Evolutionary conservation across 2,797 vertebrate genomes (phyloP).

Genomic region (Knipowitschia caucasica): DNA sequence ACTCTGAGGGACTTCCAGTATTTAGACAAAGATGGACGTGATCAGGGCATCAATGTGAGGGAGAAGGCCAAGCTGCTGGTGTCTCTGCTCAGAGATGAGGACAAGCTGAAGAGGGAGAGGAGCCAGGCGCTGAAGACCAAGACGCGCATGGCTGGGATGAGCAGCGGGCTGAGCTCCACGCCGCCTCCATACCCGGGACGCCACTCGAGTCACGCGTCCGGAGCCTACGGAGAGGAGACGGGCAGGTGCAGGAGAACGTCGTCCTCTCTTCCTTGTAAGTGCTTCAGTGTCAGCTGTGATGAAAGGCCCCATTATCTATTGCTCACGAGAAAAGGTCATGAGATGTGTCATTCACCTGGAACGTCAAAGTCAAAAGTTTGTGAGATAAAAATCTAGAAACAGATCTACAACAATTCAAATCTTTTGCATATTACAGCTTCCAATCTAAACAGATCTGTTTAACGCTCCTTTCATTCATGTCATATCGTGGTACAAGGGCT

Average conservation of each 20-base stretch:
- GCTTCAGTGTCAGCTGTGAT: not conserved
- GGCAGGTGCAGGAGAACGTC: slow-evolving; percentile 75
- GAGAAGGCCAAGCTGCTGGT: slow-evolving; percentile 95
- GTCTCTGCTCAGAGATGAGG: slow-evolving; percentile 86
- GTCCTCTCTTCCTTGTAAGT: slow-evolving; percentile 87
- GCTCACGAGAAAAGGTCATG: not conserved
- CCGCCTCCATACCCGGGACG: slow-evolving; percentile 77
- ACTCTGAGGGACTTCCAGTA: slow-evolving; percentile 96
- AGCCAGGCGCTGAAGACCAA: slow-evolving; percentile 87
- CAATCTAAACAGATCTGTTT: not conserved
- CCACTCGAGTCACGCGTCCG: slow-evolving; percentile 63
- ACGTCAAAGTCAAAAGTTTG: slow-evolving; percentile 1
- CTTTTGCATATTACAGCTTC: too few relatives aligned
- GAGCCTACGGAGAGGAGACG: slow-evolving; percentile 64
- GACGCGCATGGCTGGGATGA: slow-evolving; percentile 80
- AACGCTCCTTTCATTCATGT: slow-evolving; percentile 67
- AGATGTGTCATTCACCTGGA: slow-evolving; percentile 13
- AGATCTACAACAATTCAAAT: too few relatives aligned
- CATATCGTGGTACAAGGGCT: too few relatives aligned
- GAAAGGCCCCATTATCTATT: not conserved
- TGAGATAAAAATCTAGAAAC: too few relatives aligned
- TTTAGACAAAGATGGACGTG: slow-evolving; percentile 87
- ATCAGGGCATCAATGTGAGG: slow-evolving; percentile 90
- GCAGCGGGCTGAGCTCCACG: slow-evolving; percentile 65
- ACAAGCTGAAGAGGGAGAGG: slow-evolving; percentile 87